A percentile compares a stretch with the other conserved stretches of the same genome.
Evolutionary conservation across 2,113 vertebrate genomes (phyloP).

Genomic region (Nyctereutes procyonoides): DNA sequence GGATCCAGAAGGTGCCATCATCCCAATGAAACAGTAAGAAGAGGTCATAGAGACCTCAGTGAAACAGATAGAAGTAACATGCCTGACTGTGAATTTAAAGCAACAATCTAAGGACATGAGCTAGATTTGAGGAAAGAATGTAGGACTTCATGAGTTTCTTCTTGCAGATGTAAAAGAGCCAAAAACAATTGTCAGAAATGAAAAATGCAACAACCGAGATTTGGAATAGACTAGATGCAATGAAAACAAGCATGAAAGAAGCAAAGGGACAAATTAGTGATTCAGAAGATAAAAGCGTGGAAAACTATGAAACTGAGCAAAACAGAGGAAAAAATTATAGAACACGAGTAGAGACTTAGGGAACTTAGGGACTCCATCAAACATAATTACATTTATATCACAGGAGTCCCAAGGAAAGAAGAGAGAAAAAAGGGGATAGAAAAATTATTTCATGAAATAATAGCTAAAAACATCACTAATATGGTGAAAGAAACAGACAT

Average conservation of each 20-base stretch:
- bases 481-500: neutral
- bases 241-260: neutral
- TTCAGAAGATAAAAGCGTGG: neutral
- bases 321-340: neutral
- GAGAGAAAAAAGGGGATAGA: neutral
- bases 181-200: neutral
- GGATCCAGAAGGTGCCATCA: neutral
- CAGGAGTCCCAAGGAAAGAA: neutral
- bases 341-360: neutral
- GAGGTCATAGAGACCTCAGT: neutral
- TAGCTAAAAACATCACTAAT: neutral
- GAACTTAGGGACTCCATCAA: neutral
- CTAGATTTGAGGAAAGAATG: neutral
- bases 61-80: neutral
- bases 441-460: neutral
- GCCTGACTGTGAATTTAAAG: neutral
- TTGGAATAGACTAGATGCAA: neutral
- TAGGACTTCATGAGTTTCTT: neutral
- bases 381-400: neutral
- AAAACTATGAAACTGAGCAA: neutral
- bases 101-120: neutral
- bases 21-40: neutral
- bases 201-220: neutral
- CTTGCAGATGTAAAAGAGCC: neutral
- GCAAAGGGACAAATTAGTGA: neutral